Evolutionary conservation across 2,113 vertebrate species (phyloP).

Genomic region (Ia io): DNA sequence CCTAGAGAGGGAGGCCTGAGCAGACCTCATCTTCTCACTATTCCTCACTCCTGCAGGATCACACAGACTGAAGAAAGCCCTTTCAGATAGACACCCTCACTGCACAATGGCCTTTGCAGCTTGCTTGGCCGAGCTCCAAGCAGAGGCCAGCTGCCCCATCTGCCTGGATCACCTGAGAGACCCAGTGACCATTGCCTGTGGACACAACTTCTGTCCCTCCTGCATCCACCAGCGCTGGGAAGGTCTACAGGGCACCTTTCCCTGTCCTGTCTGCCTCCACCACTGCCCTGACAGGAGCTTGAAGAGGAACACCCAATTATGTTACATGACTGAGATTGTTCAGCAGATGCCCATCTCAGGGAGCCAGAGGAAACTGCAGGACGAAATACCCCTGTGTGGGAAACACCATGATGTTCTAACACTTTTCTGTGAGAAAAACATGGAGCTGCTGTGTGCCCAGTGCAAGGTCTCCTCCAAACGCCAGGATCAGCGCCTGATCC

Average conservation of each 20-base stretch:
- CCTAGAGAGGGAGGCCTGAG: neutral
- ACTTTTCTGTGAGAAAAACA: neutral
- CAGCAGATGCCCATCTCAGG: neutral
- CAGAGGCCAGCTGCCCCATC: neutral
- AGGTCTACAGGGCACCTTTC: too few relatives aligned
- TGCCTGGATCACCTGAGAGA: neutral
- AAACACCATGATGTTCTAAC: neutral
- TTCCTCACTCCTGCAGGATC: neutral
- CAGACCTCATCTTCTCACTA: neutral
- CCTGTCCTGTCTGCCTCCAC: too few relatives aligned
- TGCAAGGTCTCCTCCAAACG: neutral
- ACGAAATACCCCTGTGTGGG: neutral
- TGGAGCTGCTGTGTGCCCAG: conserved; percentile 25
- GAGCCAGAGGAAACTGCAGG: neutral
- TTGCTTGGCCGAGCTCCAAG: neutral
- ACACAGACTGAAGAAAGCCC: neutral
- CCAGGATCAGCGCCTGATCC: accelerated
- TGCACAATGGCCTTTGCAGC: conserved; percentile 13
- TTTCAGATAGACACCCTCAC: neutral
- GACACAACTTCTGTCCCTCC: conserved; percentile 64
- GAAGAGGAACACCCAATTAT: neutral
- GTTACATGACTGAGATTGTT: neutral
- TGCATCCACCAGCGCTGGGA: too few relatives aligned
- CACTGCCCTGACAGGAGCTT: too few relatives aligned
- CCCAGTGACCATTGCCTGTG: neutral